Percentiles rank a stretch among this genome's conserved stretches.
These are phyloP conservation scores for Rhadina sibilatrix DNA, from an alignment of 2,113 vertebrate genomes.

Conservation along the genomic window DNA sequence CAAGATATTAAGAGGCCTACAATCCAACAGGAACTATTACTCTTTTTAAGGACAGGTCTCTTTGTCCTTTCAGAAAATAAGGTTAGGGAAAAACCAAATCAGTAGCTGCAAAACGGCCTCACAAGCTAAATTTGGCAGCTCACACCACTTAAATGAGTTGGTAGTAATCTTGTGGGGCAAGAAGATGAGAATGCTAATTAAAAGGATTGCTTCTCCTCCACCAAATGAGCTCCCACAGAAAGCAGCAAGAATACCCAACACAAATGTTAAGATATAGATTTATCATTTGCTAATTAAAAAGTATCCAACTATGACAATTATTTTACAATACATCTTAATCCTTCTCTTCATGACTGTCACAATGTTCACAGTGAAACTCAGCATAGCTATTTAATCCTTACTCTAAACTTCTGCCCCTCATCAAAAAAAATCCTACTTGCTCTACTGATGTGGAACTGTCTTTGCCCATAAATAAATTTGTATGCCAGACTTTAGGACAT, in stretches of 20 bases:
- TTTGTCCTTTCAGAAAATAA: neutral
- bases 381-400: neutral
- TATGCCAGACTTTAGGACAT: neutral
- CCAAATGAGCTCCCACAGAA: neutral
- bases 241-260: neutral
- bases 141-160: neutral
- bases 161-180: neutral
- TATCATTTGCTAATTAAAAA: neutral
- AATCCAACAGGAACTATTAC: neutral
- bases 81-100: neutral
- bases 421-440: neutral
- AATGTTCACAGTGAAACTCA: neutral
- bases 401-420: neutral
- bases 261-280: neutral
- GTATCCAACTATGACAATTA: neutral
- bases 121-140: neutral
- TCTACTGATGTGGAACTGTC: neutral
- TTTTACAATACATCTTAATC: neutral
- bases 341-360: neutral
- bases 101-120: neutral
- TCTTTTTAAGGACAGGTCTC: neutral
- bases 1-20: neutral
- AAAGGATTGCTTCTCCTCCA: neutral
- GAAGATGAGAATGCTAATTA: neutral
- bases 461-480: neutral